Evolutionary conservation across 2,113 vertebrate genomes (phyloP).

Genomic region (Sander lucioperca): DNA sequence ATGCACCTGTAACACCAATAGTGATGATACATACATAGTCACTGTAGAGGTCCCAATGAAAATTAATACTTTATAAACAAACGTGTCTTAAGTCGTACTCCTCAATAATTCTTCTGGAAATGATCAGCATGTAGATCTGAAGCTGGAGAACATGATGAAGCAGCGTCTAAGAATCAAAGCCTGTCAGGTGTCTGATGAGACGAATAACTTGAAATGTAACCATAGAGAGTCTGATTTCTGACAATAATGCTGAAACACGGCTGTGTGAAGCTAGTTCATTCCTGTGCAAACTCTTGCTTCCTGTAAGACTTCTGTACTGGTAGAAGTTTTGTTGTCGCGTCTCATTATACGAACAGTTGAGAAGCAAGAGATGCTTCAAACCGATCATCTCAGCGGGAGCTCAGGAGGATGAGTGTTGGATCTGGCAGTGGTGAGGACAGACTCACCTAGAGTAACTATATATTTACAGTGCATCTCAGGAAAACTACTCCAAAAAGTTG

Average conservation of each 20-base stretch:
- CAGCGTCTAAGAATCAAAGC: neutral
- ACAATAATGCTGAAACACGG: neutral
- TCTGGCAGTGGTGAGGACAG: neutral
- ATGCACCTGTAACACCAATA: no score
- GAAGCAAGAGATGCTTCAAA: conserved; percentile 21
- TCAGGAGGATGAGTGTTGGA: conserved; percentile 8
- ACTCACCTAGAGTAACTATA: neutral
- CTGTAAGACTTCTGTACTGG: neutral
- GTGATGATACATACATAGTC: no score
- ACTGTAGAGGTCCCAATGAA: no score
- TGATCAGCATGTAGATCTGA: neutral
- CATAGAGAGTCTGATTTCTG: neutral
- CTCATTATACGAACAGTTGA: conserved; percentile 12
- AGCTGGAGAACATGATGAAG: neutral
- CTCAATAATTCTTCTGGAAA: no score
- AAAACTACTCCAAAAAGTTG: neutral
- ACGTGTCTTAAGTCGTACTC: no score
- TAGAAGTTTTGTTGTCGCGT: conserved; percentile 8
- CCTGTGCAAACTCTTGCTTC: neutral
- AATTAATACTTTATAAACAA: no score
- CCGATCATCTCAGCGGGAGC: conserved; percentile 29
- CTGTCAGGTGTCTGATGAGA: neutral
- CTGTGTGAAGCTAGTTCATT: no score
- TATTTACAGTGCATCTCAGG: neutral
- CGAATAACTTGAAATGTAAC: neutral